These are phyloP conservation scores for Lates japonicus DNA, from an alignment of 2,797 vertebrate genomes.

Conservation along the genomic window DNA sequence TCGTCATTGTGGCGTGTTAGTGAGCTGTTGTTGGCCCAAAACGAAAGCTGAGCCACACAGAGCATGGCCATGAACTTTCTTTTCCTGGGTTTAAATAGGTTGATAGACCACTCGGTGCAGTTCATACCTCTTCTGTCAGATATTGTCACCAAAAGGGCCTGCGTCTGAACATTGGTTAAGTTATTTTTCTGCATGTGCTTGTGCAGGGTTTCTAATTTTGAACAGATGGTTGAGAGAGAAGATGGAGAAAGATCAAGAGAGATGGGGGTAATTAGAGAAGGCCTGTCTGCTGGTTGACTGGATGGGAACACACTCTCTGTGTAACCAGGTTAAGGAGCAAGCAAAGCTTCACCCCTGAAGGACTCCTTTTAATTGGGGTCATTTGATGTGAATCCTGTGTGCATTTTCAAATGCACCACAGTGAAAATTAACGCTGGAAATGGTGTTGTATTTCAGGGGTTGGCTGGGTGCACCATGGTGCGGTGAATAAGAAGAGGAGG, in stretches of 20 bases:
- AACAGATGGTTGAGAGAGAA: slow-evolving; percentile 81
- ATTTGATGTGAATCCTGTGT: slow-evolving; percentile 86
- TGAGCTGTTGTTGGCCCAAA: neutral
- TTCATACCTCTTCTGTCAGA: slow-evolving; percentile 13
- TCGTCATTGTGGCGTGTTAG: neutral
- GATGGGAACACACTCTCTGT: slow-evolving; percentile 87
- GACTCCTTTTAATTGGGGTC: slow-evolving; percentile 91
- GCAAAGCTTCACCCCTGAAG: slow-evolving; percentile 87
- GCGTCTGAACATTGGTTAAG: slow-evolving; percentile 38
- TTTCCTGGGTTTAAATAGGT: neutral
- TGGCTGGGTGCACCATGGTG: slow-evolving; percentile 25
- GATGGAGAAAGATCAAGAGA: slow-evolving; percentile 63
- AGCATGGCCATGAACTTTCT: neutral
- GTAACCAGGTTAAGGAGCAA: slow-evolving; percentile 90
- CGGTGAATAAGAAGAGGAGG: slow-evolving; percentile 32
- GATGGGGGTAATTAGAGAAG: slow-evolving; percentile 83
- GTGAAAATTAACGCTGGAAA: slow-evolving; percentile 29
- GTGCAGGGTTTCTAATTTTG: slow-evolving; percentile 66
- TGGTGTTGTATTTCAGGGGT: slow-evolving; percentile 25
- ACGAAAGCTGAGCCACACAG: neutral
- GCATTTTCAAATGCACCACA: slow-evolving; percentile 69
- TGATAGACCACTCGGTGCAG: neutral
- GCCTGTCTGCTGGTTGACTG: slow-evolving; percentile 89
- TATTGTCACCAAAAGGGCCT: slow-evolving; percentile 13
- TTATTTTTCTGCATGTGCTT: slow-evolving; percentile 27